Percentiles rank a stretch among this genome's conserved stretches.
Evolutionary conservation across 92 coral and sea anemone species (phyloP).

Genomic region (Zoanthus gigantus): DNA sequence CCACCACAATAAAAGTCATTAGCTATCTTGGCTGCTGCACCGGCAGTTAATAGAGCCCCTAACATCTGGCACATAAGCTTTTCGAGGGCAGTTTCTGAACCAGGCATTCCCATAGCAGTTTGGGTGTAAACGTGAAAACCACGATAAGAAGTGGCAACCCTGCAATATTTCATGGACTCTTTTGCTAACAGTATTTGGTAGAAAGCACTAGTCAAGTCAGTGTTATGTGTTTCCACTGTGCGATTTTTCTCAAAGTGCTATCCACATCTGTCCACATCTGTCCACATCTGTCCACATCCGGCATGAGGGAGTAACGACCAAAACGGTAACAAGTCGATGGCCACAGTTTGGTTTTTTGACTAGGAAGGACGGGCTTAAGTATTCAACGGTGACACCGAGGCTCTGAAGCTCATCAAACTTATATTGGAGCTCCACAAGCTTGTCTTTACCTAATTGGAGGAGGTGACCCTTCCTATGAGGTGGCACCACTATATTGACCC

Average conservation of each 20-base stretch:
- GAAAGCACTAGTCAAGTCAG: conserved; percentile 58
- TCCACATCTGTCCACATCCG: conserved; percentile 42
- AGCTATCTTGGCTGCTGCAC: conserved; percentile 51
- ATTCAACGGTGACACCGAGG: conserved; percentile 34
- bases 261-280: conserved; percentile 39
- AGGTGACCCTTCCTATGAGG: too few relatives aligned
- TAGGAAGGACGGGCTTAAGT: conserved; percentile 32
- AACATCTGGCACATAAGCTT: conserved; percentile 67
- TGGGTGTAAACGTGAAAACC: conserved; percentile 51
- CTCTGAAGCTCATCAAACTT: conserved; percentile 57
- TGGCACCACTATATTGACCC: too few relatives aligned
- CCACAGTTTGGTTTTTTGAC: conserved; percentile 37
- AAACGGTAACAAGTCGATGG: conserved; percentile 36
- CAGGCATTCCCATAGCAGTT: conserved; percentile 75
- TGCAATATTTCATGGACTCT: neutral
- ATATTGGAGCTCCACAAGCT: conserved; percentile 47
- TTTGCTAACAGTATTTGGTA: conserved; percentile 18
- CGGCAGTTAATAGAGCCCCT: conserved; percentile 54
- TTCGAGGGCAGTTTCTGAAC: conserved; percentile 71
- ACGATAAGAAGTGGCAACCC: too few relatives aligned
- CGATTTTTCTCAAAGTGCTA: conserved; percentile 52
- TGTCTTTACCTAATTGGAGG: conserved; percentile 33
- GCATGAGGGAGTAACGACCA: neutral
- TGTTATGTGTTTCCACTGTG: conserved; percentile 68
- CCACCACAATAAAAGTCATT: conserved; percentile 28